Evolutionary conservation across 1,140 invertebrate genomes (phyloP), one percentile per base, ranked within the genome.

Genomic region (Pararge aegeria): DNA sequence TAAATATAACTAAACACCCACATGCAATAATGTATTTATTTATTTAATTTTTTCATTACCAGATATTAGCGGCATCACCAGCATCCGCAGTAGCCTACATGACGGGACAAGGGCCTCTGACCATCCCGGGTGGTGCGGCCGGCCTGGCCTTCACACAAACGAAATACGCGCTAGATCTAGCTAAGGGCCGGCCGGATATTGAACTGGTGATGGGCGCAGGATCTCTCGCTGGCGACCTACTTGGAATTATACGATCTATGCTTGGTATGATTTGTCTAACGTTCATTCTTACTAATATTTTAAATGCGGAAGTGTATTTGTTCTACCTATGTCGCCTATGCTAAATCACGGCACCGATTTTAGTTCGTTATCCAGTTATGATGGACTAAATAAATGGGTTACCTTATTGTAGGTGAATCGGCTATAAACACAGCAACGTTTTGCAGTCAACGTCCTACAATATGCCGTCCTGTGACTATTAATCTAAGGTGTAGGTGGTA

Each of bases 171-270:
- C 61, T 68, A 29, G 75, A 84, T 42, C 65, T 75, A 10, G 64
- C 73, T 0, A 55, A 70, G 10, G 87, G 91, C 55, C 90, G 92
- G 64, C 94, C 95, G 0, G 95, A 97, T 66, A 93, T 97, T 53
- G 95, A 97, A 75, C 80, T 97, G 0, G 94, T 96, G 5, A 90
- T 96, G 72, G 93, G 94, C 0, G 91, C 93, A 5, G 94, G 95
- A 0, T 93, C 93, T 0, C 72, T 96, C 1, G 93, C 93, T 40
- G 94, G 94, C 0, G 95, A 96, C 72, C 81, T 92, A 13, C 93
- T 94, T n/a, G 93, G 95, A 61, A 89, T 93, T 59, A 78, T 94
- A 58, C 75, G 95, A 24, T 86, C 91, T 56, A 73, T 95, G 2
- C 75, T 94, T 3, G 89, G 89, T 91, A 75, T 65, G 55, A 40